Conservation (phyloP, 2,113 vertebrate genomes). For the Phaethon lepturus region DNA sequence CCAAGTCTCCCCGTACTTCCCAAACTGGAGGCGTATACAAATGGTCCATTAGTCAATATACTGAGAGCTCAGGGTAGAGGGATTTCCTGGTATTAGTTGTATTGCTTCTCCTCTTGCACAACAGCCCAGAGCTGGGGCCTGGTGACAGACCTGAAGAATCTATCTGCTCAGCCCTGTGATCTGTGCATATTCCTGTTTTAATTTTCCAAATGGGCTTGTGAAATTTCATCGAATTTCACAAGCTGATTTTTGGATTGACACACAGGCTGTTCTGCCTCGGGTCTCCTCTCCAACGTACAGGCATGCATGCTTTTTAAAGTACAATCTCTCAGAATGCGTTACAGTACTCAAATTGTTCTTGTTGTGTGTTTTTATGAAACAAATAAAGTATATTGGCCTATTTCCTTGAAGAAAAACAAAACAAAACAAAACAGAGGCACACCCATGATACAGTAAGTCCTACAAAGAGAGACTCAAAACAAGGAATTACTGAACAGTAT, state of each 20-base stretch:
- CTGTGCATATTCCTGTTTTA: background rate
- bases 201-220: background rate
- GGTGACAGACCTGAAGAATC: background rate
- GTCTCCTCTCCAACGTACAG: background rate
- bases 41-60: background rate
- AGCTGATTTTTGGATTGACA: background rate
- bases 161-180: background rate
- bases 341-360: background rate
- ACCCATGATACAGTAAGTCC: background rate
- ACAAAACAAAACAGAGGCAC: background rate
- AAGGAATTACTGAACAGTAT: background rate
- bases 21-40: background rate
- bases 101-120: background rate
- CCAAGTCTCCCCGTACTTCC: background rate
- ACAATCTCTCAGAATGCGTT: background rate
- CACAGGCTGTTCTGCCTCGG: background rate
- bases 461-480: background rate
- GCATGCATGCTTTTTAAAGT: background rate
- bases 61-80: background rate
- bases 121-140: background rate
- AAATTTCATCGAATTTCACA: background rate
- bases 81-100: background rate
- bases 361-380: background rate
- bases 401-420: background rate
- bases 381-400: background rate